A percentile compares a stretch with the other conserved stretches of the same genome.
phyloP scores from a whole-genome alignment of 1,140 invertebrate genomes.

The Mesaphorura yosii region DNA sequence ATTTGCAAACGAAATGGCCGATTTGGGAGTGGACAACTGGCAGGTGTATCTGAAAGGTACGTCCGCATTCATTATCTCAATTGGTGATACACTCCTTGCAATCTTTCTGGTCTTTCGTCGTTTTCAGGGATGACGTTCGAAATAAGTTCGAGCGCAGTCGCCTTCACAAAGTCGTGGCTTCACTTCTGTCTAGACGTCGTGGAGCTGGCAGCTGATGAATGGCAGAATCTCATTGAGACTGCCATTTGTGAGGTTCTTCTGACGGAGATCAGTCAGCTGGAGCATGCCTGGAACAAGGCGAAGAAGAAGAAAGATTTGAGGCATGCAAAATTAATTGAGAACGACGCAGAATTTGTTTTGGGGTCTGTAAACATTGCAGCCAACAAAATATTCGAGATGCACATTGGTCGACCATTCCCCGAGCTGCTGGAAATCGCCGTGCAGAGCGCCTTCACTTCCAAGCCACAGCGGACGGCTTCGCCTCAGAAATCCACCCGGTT shows the following conservation, averaged over 20 bases:
- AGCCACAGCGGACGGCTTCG: background rate
- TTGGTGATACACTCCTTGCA: too few species aligned
- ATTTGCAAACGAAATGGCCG: slow-evolving; percentile 46
- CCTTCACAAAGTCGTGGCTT: slow-evolving; percentile 56
- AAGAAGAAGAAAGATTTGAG: slow-evolving; percentile 21
- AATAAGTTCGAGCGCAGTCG: slow-evolving; percentile 55
- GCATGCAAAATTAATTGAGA: slow-evolving; percentile 22
- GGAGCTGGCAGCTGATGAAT: slow-evolving; percentile 50
- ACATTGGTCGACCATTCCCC: slow-evolving; percentile 13
- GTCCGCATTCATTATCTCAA: background rate
- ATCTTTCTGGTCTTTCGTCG: slow-evolving; percentile 33
- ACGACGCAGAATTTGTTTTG: slow-evolving; percentile 22
- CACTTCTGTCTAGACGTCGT: slow-evolving; percentile 55
- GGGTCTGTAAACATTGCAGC: slow-evolving; percentile 19
- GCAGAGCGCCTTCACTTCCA: background rate
- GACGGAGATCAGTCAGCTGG: slow-evolving; percentile 53
- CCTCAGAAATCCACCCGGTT: slow-evolving; percentile 7
- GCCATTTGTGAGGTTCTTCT: slow-evolving; percentile 52
- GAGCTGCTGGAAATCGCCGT: slow-evolving; percentile 18
- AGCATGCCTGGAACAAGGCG: slow-evolving; percentile 39
- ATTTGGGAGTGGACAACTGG: slow-evolving; percentile 43
- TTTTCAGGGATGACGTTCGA: slow-evolving; percentile 42
- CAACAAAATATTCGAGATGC: slow-evolving; percentile 17
- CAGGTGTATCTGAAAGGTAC: slow-evolving; percentile 45
- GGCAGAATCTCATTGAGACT: slow-evolving; percentile 49